Conservation (phyloP, 2,113 vertebrate species). For the Seriola dumerili region DNA sequence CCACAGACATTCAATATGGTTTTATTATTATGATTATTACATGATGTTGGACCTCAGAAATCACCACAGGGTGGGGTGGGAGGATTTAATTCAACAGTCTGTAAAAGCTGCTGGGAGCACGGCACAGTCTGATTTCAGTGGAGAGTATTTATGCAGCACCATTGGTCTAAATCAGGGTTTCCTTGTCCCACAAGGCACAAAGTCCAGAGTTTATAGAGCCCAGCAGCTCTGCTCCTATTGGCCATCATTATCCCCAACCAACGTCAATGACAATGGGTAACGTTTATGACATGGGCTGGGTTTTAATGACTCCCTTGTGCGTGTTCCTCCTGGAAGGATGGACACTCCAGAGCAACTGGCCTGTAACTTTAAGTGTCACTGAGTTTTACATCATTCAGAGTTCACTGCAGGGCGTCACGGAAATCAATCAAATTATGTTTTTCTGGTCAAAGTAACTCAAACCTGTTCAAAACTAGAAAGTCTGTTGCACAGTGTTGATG, state of each 20-base stretch:
- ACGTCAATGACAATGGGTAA: not conserved
- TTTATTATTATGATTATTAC: slow-evolving; percentile 39
- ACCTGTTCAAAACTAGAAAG: too few relatives aligned
- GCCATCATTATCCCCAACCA: not conserved
- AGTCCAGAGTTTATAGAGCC: not conserved
- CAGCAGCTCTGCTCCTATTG: not conserved
- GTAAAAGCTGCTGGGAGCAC: not conserved
- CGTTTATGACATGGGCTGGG: not conserved
- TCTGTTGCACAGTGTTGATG: too few relatives aligned
- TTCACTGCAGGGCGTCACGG: not conserved
- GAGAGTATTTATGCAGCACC: not conserved
- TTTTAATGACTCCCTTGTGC: not conserved
- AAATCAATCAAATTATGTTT: too few relatives aligned
- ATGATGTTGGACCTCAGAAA: slow-evolving; percentile 30
- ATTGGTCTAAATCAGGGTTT: not conserved
- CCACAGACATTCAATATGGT: slow-evolving; percentile 28
- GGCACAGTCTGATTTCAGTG: not conserved
- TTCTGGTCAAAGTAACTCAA: too few relatives aligned
- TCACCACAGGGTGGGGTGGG: not conserved
- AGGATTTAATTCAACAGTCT: slow-evolving; percentile 30
- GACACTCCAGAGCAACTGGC: too few relatives aligned
- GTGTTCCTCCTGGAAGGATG: not conserved
- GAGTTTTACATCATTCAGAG: too few relatives aligned
- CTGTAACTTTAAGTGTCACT: too few relatives aligned
- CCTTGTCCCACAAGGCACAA: not conserved